Conservation (phyloP, 2,113 vertebrate genomes). For the Cheilinus undulatus region DNA sequence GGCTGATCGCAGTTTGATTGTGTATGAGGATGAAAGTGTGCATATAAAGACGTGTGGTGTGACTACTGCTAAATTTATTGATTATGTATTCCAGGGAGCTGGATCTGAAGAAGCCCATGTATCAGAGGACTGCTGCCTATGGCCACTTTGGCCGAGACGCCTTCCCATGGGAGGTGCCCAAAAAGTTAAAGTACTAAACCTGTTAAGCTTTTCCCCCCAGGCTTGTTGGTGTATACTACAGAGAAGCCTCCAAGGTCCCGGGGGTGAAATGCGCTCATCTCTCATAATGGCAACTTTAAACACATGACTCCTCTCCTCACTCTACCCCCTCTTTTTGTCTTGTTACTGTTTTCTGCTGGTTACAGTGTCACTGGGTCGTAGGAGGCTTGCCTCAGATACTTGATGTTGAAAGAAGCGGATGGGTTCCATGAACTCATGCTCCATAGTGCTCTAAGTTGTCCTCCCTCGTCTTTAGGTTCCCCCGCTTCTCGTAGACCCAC, state of each 20-base stretch:
- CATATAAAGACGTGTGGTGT: constrained; percentile 5
- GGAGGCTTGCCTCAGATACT: constrained; percentile 49
- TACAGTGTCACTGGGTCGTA: constrained; percentile 54
- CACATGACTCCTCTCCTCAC: constrained; percentile 49
- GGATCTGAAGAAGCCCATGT: constrained; percentile 99
- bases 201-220: constrained; percentile 93
- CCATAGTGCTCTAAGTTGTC: constrained; percentile 15
- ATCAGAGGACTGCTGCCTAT: constrained; percentile 98
- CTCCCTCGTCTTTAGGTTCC: constrained; percentile 4
- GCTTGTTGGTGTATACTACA: constrained; percentile 95
- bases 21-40: constrained; percentile 41
- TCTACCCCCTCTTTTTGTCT: constrained; percentile 32
- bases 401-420: constrained; percentile 38
- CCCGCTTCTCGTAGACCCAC: constrained; percentile 2
- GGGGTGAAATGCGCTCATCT: constrained; percentile 86
- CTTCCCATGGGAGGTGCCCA: constrained; percentile 98
- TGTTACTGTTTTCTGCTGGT: constrained; percentile 61
- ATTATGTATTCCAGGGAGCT: constrained; percentile 99
- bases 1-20: constrained; percentile 7
- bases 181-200: constrained; percentile 95
- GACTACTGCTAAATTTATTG: constrained; percentile 86
- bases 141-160: constrained; percentile 98
- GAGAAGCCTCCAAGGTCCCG: constrained; percentile 93
- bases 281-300: constrained; percentile 54
- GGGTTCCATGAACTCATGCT: constrained; percentile 61